These are phyloP conservation scores for Morpho helenor DNA, from an alignment of 2,888 invertebrate species.

Conservation along the genomic window DNA sequence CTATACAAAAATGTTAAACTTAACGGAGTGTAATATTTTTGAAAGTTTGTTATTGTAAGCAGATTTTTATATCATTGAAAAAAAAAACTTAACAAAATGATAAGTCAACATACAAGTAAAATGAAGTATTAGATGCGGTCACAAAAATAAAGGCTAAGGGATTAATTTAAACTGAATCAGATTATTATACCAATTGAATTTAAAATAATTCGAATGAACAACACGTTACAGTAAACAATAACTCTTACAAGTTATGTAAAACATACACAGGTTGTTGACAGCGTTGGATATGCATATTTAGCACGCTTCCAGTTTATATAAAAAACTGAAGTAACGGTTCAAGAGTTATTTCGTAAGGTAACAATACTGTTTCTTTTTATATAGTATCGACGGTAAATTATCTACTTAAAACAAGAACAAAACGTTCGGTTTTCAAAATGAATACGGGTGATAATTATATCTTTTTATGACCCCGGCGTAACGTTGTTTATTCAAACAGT, in stretches of 20 bases:
- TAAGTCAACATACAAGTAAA: not conserved
- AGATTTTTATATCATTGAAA: not conserved
- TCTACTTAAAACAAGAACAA: constrained; percentile 3
- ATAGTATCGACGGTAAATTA: constrained; percentile 2
- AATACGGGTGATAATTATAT: constrained; percentile 21
- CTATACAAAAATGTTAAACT: too few species aligned
- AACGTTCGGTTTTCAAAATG: constrained; percentile 6
- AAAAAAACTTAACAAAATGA: not conserved
- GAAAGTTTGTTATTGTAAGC: too few species aligned
- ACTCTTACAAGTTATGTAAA: not conserved
- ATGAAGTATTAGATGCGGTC: too few species aligned
- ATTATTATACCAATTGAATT: too few species aligned
- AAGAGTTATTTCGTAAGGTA: not conserved
- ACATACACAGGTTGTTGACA: constrained; percentile 21
- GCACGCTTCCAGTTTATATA: constrained; percentile 24
- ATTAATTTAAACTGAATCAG: too few species aligned
- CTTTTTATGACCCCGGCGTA: constrained; percentile 14
- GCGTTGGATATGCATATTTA: constrained; percentile 16
- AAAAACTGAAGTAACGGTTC: constrained; percentile 11
- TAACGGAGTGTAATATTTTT: too few species aligned
- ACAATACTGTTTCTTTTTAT: not conserved
- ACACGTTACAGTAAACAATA: too few species aligned
- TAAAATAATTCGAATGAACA: too few species aligned
- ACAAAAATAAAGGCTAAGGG: too few species aligned
- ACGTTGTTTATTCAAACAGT: constrained; percentile 21